These are phyloP conservation scores for Myrmecobius fasciatus DNA, from an alignment of 2,113 vertebrate genomes.

Conservation along the genomic window DNA sequence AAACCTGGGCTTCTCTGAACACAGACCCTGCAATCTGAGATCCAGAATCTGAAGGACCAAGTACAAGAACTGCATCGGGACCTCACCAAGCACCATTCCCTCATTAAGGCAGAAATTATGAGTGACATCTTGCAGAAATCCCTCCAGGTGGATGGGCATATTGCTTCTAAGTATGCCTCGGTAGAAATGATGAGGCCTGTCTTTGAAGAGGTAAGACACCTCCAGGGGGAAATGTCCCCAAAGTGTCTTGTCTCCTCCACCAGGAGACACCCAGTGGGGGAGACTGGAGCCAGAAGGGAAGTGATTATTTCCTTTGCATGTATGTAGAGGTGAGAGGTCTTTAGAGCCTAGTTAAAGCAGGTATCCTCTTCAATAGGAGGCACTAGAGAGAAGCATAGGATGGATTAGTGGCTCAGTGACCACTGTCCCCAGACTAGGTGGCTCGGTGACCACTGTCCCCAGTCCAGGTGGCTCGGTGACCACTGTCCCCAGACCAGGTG, in stretches of 20 bases:
- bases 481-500: too few relatives aligned
- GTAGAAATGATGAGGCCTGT: slow-evolving; percentile 89
- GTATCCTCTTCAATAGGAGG: background rate
- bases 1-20: background rate
- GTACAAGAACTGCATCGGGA: slow-evolving; percentile 95
- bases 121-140: slow-evolving; percentile 90
- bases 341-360: background rate
- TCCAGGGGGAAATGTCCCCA: accelerated
- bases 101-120: slow-evolving; percentile 93
- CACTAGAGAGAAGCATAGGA: background rate
- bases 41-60: slow-evolving; percentile 94
- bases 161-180: slow-evolving; percentile 86
- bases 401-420: background rate
- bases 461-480: accelerated
- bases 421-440: background rate
- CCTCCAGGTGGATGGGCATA: slow-evolving; percentile 90
- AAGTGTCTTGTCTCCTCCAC: background rate
- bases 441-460: too few relatives aligned
- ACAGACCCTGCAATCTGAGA: slow-evolving; percentile 90
- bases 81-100: slow-evolving; percentile 95
- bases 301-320: background rate
- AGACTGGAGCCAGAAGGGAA: background rate
- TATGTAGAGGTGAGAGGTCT: background rate
- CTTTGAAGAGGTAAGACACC: slow-evolving; percentile 90
- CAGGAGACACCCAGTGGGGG: background rate